These are phyloP conservation scores for Macrostomum lignano DNA, from an alignment of 1,140 invertebrate genomes.

Conservation along the genomic window DNA sequence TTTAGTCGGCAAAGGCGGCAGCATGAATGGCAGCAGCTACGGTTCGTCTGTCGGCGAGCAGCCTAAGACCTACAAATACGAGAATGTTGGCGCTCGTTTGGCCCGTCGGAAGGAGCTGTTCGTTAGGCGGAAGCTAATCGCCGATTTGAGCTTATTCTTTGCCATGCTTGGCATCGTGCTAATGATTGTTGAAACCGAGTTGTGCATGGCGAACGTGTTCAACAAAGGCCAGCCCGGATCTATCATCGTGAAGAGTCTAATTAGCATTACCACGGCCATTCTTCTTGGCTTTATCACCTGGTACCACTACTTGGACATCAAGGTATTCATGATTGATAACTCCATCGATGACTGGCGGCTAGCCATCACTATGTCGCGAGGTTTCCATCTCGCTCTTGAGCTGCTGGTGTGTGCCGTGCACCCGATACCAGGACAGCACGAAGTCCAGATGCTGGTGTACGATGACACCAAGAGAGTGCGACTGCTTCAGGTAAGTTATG, in stretches of 20 bases:
- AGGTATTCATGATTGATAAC: slow-evolving; percentile 19
- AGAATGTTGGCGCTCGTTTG: slow-evolving; percentile 12
- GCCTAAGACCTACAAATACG: too few relatives aligned
- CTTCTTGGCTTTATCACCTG: slow-evolving; percentile 14
- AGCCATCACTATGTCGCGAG: slow-evolving; percentile 12
- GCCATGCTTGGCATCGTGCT: slow-evolving; percentile 15
- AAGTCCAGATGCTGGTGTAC: background rate
- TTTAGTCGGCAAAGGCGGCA: too few relatives aligned
- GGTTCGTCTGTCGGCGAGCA: too few relatives aligned
- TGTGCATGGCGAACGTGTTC: slow-evolving; percentile 10
- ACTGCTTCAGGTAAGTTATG: background rate
- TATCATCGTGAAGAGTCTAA: slow-evolving; percentile 13
- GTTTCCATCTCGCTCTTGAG: slow-evolving; percentile 14
- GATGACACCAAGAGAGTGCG: background rate
- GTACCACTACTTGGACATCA: slow-evolving; percentile 12
- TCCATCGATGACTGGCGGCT: slow-evolving; percentile 20
- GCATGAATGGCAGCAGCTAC: too few relatives aligned
- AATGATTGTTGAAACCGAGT: slow-evolving; percentile 19
- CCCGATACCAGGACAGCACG: slow-evolving; percentile 16
- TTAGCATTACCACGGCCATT: slow-evolving; percentile 15
- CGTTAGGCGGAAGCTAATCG: slow-evolving; percentile 11
- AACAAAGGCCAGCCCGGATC: slow-evolving; percentile 9
- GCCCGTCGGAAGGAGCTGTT: slow-evolving; percentile 18
- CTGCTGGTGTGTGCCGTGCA: slow-evolving; percentile 18
- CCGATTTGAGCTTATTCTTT: slow-evolving; percentile 13